phyloP scores from a whole-genome alignment of 1,140 invertebrate genomes.

The Leptopilina clavipes region DNA sequence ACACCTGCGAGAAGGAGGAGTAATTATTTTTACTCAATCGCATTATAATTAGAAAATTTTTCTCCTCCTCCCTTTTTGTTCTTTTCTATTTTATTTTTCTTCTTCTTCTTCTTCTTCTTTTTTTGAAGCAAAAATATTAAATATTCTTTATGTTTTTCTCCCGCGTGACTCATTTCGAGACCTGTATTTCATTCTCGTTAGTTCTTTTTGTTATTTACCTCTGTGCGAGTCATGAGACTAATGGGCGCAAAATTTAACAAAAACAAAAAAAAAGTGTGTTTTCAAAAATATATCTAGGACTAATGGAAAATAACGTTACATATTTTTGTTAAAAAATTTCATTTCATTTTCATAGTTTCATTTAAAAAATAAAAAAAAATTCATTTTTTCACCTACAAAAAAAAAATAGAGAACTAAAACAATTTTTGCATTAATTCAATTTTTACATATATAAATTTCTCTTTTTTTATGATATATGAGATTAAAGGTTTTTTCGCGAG shows the following conservation, averaged over 20 bases:
- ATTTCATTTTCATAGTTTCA: not conserved
- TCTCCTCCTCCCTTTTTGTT: too few species aligned
- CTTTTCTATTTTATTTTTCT: not conserved
- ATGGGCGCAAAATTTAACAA: not conserved
- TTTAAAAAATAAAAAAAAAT: not conserved
- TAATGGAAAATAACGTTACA: too few species aligned
- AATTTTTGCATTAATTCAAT: too few species aligned
- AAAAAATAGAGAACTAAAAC: too few species aligned
- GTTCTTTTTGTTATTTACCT: conserved; percentile 3
- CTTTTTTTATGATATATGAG: too few species aligned
- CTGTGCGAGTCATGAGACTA: not conserved
- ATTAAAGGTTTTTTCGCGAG: too few species aligned
- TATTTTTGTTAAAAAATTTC: too few species aligned
- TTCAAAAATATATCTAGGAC: not conserved
- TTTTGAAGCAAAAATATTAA: not conserved
- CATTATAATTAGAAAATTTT: not conserved
- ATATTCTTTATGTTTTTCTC: not conserved
- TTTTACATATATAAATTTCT: too few species aligned
- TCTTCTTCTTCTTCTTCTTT: not conserved
- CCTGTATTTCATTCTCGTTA: not conserved
- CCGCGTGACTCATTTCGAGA: not conserved
- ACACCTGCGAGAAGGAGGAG: not conserved
- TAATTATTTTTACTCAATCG: not conserved
- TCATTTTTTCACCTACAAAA: too few species aligned
- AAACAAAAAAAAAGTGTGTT: too few species aligned